These are phyloP conservation scores for Hedychridium roseum DNA, from an alignment of 2,888 invertebrate genomes.

Conservation along the genomic window DNA sequence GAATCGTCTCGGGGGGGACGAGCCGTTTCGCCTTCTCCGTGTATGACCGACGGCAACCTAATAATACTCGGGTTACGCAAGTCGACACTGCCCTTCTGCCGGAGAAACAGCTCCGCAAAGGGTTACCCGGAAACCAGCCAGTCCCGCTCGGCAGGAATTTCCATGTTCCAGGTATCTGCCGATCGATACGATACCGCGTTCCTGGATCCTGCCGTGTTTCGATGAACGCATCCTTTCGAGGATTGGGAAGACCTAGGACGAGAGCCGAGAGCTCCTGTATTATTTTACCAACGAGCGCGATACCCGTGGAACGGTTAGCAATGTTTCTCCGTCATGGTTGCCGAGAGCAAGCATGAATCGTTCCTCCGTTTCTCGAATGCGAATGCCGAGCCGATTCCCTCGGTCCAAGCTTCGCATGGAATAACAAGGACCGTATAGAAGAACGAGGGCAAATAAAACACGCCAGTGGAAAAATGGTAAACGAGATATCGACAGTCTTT, in stretches of 20 bases:
- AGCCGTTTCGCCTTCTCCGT: constrained; percentile 17
- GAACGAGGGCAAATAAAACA: too few species aligned
- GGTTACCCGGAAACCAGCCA: constrained; percentile 28
- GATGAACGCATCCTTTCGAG: constrained; percentile 22
- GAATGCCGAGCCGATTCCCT: too few species aligned
- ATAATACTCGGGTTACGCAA: constrained; percentile 40
- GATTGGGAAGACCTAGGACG: constrained; percentile 22
- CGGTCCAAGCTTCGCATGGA: too few species aligned
- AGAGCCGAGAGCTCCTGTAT: constrained; percentile 18
- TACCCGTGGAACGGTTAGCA: too few species aligned
- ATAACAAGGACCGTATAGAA: too few species aligned
- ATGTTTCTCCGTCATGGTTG: too few species aligned
- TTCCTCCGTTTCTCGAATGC: too few species aligned
- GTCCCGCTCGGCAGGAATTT: too few species aligned
- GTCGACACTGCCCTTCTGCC: constrained; percentile 18
- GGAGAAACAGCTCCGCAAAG: constrained; percentile 31
- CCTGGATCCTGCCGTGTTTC: constrained; percentile 19
- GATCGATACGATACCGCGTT: constrained; percentile 24
- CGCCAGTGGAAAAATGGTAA: too few species aligned
- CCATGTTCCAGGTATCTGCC: constrained; percentile 45
- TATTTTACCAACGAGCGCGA: too few species aligned
- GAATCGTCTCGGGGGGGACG: constrained; percentile 9
- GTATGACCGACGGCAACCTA: constrained; percentile 19
- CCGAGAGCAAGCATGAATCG: too few species aligned
- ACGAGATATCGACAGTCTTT: too few species aligned